phyloP scores from a whole-genome alignment of 2,888 invertebrate genomes.

The Agrochola macilenta region DNA sequence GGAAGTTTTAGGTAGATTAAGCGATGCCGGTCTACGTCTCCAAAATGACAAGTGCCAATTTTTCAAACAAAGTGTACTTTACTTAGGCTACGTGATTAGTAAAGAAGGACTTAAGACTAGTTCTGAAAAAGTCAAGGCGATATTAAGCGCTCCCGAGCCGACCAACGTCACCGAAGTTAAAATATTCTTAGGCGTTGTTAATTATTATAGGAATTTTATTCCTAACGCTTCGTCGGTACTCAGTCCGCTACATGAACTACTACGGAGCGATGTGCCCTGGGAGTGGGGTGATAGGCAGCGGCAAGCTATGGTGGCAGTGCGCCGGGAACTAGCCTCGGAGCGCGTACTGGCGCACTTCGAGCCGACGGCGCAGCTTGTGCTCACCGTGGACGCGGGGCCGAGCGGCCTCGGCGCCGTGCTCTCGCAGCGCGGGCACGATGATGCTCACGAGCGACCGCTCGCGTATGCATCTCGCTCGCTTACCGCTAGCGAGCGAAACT shows the following conservation, averaged over 20 bases:
- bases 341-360: conserved; percentile 49
- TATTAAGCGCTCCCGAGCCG: conserved; percentile 13
- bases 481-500: background rate
- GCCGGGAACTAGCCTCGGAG: conserved; percentile 13
- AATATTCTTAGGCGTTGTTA: background rate
- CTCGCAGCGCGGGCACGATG: too few species aligned
- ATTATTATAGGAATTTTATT: conserved; percentile 30
- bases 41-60: conserved; percentile 13
- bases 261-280: conserved; percentile 1
- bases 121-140: conserved; percentile 5
- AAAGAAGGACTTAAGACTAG: conserved; percentile 11
- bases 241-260: conserved; percentile 9
- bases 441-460: too few species aligned
- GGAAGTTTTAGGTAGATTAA: conserved; percentile 13
- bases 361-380: conserved; percentile 19
- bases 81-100: background rate
- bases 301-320: background rate
- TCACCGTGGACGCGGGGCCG: conserved; percentile 18
- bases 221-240: conserved; percentile 2
- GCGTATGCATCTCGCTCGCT: background rate
- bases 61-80: conserved; percentile 3
- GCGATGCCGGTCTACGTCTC: conserved; percentile 9
- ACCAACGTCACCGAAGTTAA: conserved; percentile 11
- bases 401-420: too few species aligned
- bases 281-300: background rate